These are phyloP conservation scores for Harmothoe impar DNA, from an alignment of 2,888 invertebrate species.

Conservation along the genomic window DNA sequence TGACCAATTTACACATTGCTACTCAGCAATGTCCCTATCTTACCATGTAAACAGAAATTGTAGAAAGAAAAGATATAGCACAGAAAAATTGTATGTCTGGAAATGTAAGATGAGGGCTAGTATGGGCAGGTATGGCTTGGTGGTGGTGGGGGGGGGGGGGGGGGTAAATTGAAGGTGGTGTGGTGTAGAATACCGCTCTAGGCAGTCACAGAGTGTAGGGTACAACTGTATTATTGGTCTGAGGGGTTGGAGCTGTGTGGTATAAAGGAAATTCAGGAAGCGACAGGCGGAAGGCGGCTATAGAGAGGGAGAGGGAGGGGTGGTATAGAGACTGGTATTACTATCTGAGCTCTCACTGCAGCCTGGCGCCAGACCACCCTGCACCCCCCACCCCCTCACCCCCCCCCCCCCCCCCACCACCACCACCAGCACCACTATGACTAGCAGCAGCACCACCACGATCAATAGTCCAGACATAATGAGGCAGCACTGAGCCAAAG, in stretches of 20 bases:
- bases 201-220: no score
- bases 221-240: no score
- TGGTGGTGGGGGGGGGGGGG: no score
- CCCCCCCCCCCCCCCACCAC: background rate
- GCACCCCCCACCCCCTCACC: background rate
- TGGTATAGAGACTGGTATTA: background rate
- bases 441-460: background rate
- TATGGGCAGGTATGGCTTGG: no score
- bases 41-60: no score
- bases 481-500: background rate
- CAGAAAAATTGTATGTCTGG: no score
- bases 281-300: background rate
- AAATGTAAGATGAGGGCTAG: no score
- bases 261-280: background rate
- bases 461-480: conserved; percentile 47
- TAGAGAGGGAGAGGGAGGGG: background rate
- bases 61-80: no score
- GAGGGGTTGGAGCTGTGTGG: background rate
- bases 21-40: no score
- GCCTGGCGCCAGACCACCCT: background rate
- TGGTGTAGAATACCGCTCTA: no score
- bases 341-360: background rate
- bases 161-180: no score
- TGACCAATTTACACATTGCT: no score
- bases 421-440: background rate